phyloP scores from a whole-genome alignment of 2,888 invertebrate genomes.

The Noctua fimbriata region DNA sequence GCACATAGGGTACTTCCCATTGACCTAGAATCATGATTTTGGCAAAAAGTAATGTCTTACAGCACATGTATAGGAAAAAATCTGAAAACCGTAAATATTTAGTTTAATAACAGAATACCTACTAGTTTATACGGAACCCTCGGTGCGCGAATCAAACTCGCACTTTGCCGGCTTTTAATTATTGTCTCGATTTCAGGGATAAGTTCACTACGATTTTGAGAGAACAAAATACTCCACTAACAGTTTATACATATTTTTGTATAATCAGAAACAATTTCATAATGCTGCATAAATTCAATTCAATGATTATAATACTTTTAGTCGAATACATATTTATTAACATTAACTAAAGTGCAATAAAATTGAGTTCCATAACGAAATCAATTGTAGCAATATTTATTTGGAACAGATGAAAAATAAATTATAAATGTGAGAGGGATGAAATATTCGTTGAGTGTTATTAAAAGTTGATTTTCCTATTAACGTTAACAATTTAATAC shows the following conservation, averaged over 20 bases:
- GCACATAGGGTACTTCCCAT: no score
- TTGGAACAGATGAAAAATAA: slow-evolving; percentile 4
- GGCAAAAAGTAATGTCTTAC: no score
- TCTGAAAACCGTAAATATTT: no score
- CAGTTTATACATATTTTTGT: background rate
- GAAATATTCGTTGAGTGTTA: slow-evolving; percentile 17
- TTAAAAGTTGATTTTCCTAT: slow-evolving; percentile 4
- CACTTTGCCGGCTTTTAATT: no score
- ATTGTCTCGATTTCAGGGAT: background rate
- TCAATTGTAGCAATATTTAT: slow-evolving; percentile 27
- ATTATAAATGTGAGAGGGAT: background rate
- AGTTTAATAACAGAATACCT: no score
- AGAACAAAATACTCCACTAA: background rate
- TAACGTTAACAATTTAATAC: background rate
- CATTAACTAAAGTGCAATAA: background rate
- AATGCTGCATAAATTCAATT: background rate
- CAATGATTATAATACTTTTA: background rate
- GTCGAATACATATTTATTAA: slow-evolving; percentile 3
- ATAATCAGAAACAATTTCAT: background rate
- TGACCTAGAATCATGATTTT: no score
- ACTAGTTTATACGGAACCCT: no score
- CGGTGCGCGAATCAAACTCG: no score
- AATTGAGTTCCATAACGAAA: background rate
- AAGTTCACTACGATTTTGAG: background rate
- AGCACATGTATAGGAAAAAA: no score